A percentile compares a stretch with the other conserved stretches of the same genome.
These are phyloP conservation scores for Brenthis ino DNA, from an alignment of 2,888 invertebrate species.

Conservation along the genomic window DNA sequence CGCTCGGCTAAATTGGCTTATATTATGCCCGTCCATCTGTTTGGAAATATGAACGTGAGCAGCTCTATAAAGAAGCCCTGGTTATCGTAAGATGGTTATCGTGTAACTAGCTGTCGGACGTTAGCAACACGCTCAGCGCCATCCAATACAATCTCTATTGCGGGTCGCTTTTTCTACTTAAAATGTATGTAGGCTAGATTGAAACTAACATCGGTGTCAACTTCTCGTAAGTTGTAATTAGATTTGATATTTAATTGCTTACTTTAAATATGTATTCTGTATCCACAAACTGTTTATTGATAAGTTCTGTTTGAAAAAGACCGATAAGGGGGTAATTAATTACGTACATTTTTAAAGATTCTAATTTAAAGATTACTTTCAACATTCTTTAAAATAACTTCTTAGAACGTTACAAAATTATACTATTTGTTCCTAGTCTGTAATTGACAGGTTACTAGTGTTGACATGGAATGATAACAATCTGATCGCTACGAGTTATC, in stretches of 20 bases:
- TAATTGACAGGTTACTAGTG: conserved; percentile 31
- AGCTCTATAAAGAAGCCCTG: conserved; percentile 69
- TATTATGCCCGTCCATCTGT: conserved; percentile 62
- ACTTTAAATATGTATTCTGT: conserved; percentile 15
- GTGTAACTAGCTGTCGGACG: conserved; percentile 66
- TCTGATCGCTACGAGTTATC: conserved; percentile 19
- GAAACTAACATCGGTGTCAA: conserved; percentile 37
- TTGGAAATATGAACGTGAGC: conserved; percentile 59
- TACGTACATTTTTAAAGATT: conserved; percentile 16
- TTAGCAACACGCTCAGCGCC: conserved; percentile 54
- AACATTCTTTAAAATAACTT: conserved; percentile 11
- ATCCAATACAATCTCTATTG: conserved; percentile 51
- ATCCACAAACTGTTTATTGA: conserved; percentile 3
- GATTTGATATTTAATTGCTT: conserved; percentile 32
- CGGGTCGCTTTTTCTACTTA: conserved; percentile 49
- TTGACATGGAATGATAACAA: conserved; percentile 26
- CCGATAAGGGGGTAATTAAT: conserved; percentile 21
- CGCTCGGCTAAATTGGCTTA: conserved; percentile 63
- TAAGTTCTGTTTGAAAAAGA: conserved; percentile 4
- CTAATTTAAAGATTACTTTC: conserved; percentile 15
- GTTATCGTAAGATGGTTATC: conserved; percentile 66
- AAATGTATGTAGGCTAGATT: conserved; percentile 47
- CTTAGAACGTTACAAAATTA: conserved; percentile 20
- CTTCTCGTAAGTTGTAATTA: conserved; percentile 34
- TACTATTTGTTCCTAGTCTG: conserved; percentile 18